Percentiles rank a stretch among this genome's conserved stretches.
phyloP scores from a whole-genome alignment of 1,140 invertebrate genomes.

The Stegodyphus mimosarum region DNA sequence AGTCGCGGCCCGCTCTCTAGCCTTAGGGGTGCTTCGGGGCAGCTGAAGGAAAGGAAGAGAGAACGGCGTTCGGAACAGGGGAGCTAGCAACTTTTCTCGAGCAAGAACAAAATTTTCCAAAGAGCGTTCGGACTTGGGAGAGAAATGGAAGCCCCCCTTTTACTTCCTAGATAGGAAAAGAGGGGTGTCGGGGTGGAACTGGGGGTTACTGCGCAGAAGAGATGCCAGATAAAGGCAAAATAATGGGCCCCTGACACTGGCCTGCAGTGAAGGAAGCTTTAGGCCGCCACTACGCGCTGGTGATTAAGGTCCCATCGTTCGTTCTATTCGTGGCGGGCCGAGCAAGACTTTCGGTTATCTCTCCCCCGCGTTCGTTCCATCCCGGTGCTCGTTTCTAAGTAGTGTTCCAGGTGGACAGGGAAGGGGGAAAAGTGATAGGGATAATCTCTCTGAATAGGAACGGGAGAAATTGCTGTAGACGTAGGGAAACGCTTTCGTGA shows the following conservation, averaged over 20 bases:
- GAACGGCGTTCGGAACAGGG: not conserved
- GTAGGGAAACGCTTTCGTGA: constrained; percentile 25
- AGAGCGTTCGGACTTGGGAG: constrained; percentile 30
- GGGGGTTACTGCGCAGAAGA: not conserved
- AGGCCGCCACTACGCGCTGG: not conserved
- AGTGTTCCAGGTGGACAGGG: constrained; percentile 22
- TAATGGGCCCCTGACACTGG: constrained; percentile 49
- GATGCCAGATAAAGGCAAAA: constrained; percentile 57
- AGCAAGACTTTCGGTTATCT: constrained; percentile 6
- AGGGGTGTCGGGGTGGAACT: not conserved
- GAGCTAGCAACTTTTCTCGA: constrained; percentile 18
- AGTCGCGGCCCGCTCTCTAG: constrained; percentile 8
- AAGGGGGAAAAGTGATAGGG: constrained; percentile 18
- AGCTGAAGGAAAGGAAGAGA: not conserved
- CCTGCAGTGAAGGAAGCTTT: constrained; percentile 18
- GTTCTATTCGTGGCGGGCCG: not conserved
- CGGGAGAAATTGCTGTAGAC: not conserved
- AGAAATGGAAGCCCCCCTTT: not conserved
- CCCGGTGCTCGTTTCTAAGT: not conserved
- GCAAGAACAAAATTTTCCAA: constrained; percentile 31
- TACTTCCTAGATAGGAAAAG: constrained; percentile 11
- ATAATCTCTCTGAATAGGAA: constrained; percentile 14
- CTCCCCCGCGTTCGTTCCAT: constrained; percentile 3
- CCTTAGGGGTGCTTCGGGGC: constrained; percentile 36
- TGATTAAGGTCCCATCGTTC: constrained; percentile 23